These are phyloP conservation scores for human DNA, from an alignment of 2,113 vertebrate species.

Conservation along the genomic window GRCh38 chr1:203156501-203157000, in stretches of 20 bases:
- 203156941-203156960: background rate
- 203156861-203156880: background rate
- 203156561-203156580: background rate
- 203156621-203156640: too few species aligned
- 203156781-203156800: background rate
- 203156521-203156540: background rate
- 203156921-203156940: background rate
- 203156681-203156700: background rate
- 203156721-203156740: background rate
- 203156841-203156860: background rate
- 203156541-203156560: background rate
- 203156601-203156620: background rate
- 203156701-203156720: background rate
- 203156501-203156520: background rate
- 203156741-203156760: background rate
- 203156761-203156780: background rate
- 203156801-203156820: background rate
- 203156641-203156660: background rate
- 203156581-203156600: background rate
- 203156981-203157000: background rate
- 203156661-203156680: background rate
- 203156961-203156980: background rate
- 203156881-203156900: background rate
- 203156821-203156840: background rate
- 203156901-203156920: background rate